Evolutionary conservation across 2,888 invertebrate species (phyloP).

Genomic region (Dastarcus helophoroides): DNA sequence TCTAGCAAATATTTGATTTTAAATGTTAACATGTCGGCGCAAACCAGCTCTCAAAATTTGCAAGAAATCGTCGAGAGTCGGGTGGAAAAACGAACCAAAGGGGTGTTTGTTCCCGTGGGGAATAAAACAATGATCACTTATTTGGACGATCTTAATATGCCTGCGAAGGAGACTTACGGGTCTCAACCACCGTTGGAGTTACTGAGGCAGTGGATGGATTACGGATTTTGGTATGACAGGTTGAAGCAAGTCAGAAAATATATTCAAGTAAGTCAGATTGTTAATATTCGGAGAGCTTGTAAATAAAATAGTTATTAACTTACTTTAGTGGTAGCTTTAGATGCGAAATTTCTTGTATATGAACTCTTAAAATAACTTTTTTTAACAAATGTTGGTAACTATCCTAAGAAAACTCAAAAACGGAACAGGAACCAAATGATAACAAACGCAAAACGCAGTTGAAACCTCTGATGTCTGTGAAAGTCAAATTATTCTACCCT

Average conservation of each 20-base stretch:
- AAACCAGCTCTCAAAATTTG: slow-evolving; percentile 71
- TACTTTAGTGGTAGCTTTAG: too few relatives aligned
- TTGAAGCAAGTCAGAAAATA: slow-evolving; percentile 65
- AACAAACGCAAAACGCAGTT: too few relatives aligned
- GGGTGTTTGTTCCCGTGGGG: slow-evolving; percentile 66
- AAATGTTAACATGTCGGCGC: slow-evolving; percentile 79
- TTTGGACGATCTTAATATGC: slow-evolving; percentile 91
- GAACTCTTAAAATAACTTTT: too few relatives aligned
- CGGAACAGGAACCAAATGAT: too few relatives aligned
- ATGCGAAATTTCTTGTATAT: too few relatives aligned
- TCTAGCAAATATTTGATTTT: slow-evolving; percentile 49
- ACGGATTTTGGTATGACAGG: slow-evolving; percentile 83
- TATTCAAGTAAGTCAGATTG: slow-evolving; percentile 52
- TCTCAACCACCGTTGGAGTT: slow-evolving; percentile 83
- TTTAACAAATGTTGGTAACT: too few relatives aligned
- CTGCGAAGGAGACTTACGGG: slow-evolving; percentile 76
- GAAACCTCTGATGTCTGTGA: too few relatives aligned
- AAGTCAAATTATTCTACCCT: too few relatives aligned
- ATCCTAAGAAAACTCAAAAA: too few relatives aligned
- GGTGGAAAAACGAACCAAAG: slow-evolving; percentile 82
- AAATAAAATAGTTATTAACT: too few relatives aligned
- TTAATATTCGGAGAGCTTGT: too few relatives aligned
- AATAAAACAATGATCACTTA: slow-evolving; percentile 77
- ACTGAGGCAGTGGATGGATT: slow-evolving; percentile 75
- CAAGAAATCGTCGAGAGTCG: slow-evolving; percentile 77